Conservation (phyloP, 1,140 invertebrate species). For the Brachionus angularis region DNA sequence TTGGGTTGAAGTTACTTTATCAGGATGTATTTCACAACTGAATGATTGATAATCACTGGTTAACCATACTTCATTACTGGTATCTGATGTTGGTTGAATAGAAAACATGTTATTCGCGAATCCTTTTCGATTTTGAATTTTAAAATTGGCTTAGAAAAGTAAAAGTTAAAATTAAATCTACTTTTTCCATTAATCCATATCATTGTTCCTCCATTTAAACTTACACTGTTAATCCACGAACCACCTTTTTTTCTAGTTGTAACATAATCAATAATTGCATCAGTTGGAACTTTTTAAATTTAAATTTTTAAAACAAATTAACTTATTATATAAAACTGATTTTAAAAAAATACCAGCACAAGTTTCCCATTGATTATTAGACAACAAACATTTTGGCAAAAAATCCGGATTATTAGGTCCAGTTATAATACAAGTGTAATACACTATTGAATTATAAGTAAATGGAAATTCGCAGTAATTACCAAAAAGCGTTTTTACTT, state of each 20-base stretch:
- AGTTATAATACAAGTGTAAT: neutral
- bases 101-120: conserved; percentile 8
- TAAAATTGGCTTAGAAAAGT: neutral
- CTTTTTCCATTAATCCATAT: conserved; percentile 32
- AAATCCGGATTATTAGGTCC: neutral
- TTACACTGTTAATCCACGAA: neutral
- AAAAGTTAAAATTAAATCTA: neutral
- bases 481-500: neutral
- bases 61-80: neutral
- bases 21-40: conserved; percentile 26
- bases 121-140: conserved; percentile 11
- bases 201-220: conserved; percentile 11
- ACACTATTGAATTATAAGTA: neutral
- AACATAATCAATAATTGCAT: neutral
- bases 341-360: neutral
- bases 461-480: conserved; percentile 12
- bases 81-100: neutral
- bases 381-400: neutral
- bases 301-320: no score
- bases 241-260: conserved; percentile 7
- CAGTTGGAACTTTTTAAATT: neutral
- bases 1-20: conserved; percentile 22
- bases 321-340: no score
- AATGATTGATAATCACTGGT: neutral
- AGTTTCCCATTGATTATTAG: neutral